These are phyloP conservation scores for Diabrotica undecimpunctata DNA, from an alignment of 1,140 invertebrate genomes.

Conservation along the genomic window DNA sequence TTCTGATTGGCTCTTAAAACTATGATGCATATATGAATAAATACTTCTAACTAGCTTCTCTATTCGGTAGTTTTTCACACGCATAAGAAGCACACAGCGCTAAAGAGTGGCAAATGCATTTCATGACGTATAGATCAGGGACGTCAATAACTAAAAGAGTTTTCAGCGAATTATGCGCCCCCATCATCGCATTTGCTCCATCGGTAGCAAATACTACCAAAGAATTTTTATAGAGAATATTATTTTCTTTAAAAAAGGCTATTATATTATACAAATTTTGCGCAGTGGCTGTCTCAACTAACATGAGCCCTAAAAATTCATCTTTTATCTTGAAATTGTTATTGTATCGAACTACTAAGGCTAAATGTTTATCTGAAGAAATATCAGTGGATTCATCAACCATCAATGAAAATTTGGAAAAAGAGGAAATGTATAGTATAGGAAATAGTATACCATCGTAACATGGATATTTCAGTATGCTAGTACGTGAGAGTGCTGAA, in stretches of 20 bases:
- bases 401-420: constrained; percentile 13
- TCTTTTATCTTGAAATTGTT: constrained; percentile 36
- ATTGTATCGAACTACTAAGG: too few species aligned
- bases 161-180: constrained; percentile 40
- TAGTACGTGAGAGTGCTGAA: too few species aligned
- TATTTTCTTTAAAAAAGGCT: constrained; percentile 37
- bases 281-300: constrained; percentile 36
- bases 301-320: constrained; percentile 37
- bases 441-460: too few species aligned
- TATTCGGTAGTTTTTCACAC: constrained; percentile 20
- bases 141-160: constrained; percentile 12
- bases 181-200: constrained; percentile 44
- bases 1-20: constrained; percentile 33
- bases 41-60: constrained; percentile 29
- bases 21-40: constrained; percentile 34
- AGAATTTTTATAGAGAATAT: constrained; percentile 44
- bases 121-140: constrained; percentile 12
- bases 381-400: constrained; percentile 18
- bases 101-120: constrained; percentile 22
- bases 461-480: too few species aligned
- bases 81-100: constrained; percentile 23
- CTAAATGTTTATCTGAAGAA: too few species aligned
- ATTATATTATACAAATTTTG: constrained; percentile 32
- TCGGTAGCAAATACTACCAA: constrained; percentile 46
- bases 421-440: too few species aligned